Evolutionary conservation across 2,113 vertebrate species (phyloP).

Genomic region (Galeopterus variegatus): DNA sequence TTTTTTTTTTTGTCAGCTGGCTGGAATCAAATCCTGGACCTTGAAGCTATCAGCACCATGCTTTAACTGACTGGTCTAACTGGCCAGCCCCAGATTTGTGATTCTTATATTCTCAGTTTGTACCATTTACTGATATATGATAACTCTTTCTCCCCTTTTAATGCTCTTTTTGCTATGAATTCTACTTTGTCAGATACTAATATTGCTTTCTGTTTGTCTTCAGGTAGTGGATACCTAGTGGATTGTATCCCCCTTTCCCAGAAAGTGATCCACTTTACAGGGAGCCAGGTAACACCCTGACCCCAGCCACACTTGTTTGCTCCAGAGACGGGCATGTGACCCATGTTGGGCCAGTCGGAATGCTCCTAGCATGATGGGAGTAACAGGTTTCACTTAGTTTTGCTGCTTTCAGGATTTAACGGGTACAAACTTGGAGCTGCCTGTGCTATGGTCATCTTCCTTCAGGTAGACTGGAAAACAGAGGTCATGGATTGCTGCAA

Average conservation of each 20-base stretch:
- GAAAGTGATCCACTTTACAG: not conserved
- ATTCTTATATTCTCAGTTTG: slow-evolving; percentile 29
- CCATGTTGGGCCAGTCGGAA: not conserved
- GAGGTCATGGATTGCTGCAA: not conserved
- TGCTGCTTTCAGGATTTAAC: not conserved
- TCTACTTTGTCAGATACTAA: slow-evolving; percentile 34
- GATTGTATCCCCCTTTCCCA: not conserved
- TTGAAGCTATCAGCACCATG: no score
- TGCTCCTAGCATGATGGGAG: not conserved
- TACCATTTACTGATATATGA: not conserved
- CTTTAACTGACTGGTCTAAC: no score
- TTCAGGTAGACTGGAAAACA: not conserved
- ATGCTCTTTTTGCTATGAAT: slow-evolving; percentile 7
- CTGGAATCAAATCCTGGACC: no score
- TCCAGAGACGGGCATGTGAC: not conserved
- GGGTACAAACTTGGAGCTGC: not conserved
- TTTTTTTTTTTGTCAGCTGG: no score
- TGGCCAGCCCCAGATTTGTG: not conserved
- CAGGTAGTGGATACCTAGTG: not conserved
- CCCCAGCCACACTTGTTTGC: not conserved
- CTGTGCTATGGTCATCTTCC: not conserved
- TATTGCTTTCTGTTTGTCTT: not conserved
- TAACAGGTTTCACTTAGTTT: not conserved
- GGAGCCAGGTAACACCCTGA: not conserved
- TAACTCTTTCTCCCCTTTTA: not conserved